phyloP scores from a whole-genome alignment of 2,113 vertebrate genomes.

The Sula dactylatra region DNA sequence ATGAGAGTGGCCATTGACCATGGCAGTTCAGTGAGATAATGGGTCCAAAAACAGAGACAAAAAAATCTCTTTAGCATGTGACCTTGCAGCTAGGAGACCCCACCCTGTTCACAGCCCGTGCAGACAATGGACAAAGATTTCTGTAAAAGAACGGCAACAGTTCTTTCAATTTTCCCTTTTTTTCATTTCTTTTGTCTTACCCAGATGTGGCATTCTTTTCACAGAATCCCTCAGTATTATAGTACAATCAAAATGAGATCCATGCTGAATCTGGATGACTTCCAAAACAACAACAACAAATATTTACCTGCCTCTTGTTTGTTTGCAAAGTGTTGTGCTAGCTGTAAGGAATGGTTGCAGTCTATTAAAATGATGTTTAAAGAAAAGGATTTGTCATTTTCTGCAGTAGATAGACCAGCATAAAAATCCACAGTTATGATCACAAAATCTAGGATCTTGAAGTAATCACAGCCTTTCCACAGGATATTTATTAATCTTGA shows the following conservation, averaged over 20 bases:
- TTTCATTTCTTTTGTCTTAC: not conserved
- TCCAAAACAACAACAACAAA: not conserved
- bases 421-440: not conserved
- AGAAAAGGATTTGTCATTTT: not conserved
- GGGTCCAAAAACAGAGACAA: not conserved
- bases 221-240: not conserved
- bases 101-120: not conserved
- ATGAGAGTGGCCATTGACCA: not conserved
- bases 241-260: not conserved
- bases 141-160: not conserved
- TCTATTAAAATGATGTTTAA: not conserved
- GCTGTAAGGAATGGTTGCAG: not conserved
- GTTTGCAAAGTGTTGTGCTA: not conserved
- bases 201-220: not conserved
- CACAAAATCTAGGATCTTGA: not conserved
- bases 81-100: not conserved
- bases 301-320: not conserved
- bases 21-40: not conserved
- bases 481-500: not conserved
- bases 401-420: not conserved
- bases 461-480: not conserved
- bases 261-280: not conserved
- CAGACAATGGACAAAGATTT: not conserved
- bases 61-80: not conserved
- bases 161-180: not conserved